These are phyloP conservation scores for Nemotelus pantherinus DNA, from an alignment of 2,888 invertebrate species.

Conservation along the genomic window DNA sequence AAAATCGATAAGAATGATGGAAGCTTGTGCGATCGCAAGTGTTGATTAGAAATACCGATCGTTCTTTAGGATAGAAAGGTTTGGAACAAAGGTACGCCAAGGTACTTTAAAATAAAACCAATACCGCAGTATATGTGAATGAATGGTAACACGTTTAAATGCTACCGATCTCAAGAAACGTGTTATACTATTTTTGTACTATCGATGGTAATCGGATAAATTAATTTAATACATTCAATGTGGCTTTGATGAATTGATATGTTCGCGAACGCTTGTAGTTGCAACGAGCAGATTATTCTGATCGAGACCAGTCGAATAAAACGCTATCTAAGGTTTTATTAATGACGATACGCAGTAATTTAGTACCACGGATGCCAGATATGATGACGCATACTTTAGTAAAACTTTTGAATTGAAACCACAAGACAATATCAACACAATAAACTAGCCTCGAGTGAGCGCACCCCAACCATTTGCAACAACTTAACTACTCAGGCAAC, in stretches of 20 bases:
- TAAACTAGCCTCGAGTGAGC: too few species aligned
- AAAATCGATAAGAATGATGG: conserved; percentile 23
- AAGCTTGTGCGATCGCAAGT: conserved; percentile 18
- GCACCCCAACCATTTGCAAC: too few species aligned
- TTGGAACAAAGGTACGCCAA: background rate
- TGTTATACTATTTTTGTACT: conserved; percentile 5
- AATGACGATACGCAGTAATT: too few species aligned
- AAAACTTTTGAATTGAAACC: too few species aligned
- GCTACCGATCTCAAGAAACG: conserved; percentile 25
- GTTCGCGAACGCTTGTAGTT: background rate
- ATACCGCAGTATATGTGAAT: background rate
- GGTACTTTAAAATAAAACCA: too few species aligned
- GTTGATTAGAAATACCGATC: conserved; percentile 22
- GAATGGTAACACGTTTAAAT: conserved; percentile 5
- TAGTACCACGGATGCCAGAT: too few species aligned
- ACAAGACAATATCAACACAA: too few species aligned
- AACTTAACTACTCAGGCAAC: too few species aligned
- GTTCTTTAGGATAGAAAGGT: background rate
- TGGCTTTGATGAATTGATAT: conserved; percentile 10
- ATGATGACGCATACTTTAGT: too few species aligned
- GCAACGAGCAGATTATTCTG: too few species aligned
- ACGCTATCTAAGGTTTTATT: too few species aligned
- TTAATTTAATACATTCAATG: conserved; percentile 8
- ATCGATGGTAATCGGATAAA: conserved; percentile 6
- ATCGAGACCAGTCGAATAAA: too few species aligned